These are phyloP conservation scores for Scaptomyza parva DNA, from an alignment of 2,888 invertebrate species.

Conservation along the genomic window DNA sequence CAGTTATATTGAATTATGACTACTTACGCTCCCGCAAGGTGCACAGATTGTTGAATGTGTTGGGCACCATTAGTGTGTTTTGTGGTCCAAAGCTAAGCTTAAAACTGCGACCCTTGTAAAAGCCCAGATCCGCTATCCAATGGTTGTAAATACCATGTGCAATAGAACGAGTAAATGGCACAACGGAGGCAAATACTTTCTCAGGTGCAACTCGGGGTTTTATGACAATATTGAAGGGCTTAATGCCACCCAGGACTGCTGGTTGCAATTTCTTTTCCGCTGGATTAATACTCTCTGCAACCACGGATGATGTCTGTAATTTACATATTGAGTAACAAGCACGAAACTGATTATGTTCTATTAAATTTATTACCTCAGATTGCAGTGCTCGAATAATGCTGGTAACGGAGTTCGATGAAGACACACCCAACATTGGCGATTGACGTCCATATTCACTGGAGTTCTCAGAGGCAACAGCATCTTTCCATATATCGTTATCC, in stretches of 20 bases:
- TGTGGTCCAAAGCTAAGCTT: slow-evolving; percentile 91
- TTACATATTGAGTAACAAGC: background rate
- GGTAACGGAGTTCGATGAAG: slow-evolving; percentile 68
- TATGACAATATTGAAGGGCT: slow-evolving; percentile 71
- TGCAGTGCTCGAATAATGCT: slow-evolving; percentile 60
- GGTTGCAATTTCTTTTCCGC: slow-evolving; percentile 1
- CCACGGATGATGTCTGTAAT: slow-evolving; percentile 60
- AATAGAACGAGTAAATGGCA: slow-evolving; percentile 84
- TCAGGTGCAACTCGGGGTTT: slow-evolving; percentile 85
- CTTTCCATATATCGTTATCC: slow-evolving; percentile 68
- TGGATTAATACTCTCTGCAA: slow-evolving; percentile 32
- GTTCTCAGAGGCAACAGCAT: slow-evolving; percentile 63
- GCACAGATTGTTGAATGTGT: slow-evolving; percentile 81
- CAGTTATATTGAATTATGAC: background rate
- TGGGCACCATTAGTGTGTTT: slow-evolving; percentile 86
- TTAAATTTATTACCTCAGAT: slow-evolving; percentile 59
- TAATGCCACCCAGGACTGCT: slow-evolving; percentile 6
- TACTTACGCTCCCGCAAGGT: slow-evolving; percentile 48
- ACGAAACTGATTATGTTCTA: background rate
- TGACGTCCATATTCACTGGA: slow-evolving; percentile 75
- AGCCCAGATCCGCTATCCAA: slow-evolving; percentile 86
- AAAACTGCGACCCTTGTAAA: slow-evolving; percentile 88
- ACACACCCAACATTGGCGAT: slow-evolving; percentile 56
- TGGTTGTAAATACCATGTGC: slow-evolving; percentile 77
- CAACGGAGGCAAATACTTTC: slow-evolving; percentile 83